A percentile compares a stretch with the other conserved stretches of the same genome.
phyloP scores from a whole-genome alignment of 2,888 invertebrate genomes.

The Yponomeuta cagnagella region DNA sequence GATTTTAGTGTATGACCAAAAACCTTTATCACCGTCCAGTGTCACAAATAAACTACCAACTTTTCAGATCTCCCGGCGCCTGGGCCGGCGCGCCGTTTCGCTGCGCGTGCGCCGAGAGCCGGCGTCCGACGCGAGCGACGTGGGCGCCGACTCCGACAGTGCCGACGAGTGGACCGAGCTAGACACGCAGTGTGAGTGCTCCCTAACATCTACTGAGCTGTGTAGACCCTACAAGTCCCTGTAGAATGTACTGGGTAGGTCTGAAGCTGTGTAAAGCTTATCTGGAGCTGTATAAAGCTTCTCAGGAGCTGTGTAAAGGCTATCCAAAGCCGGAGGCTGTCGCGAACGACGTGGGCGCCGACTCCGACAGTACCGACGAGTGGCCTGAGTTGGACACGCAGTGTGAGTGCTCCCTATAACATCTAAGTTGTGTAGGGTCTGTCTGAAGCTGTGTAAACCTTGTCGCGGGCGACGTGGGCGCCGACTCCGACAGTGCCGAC shows the following conservation, averaged over 20 bases:
- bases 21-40: no score
- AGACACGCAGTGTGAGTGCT: conserved; percentile 26
- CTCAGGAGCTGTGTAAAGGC: no score
- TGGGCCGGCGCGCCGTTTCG: conserved; percentile 44
- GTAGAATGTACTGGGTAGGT: no score
- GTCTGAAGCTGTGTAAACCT: not conserved
- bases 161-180: conserved; percentile 70
- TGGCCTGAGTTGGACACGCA: conserved; percentile 59
- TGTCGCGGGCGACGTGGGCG: not conserved
- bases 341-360: conserved; percentile 64
- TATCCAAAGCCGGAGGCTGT: conserved; percentile 41
- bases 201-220: no score
- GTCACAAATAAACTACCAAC: no score
- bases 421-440: not conserved
- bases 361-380: conserved; percentile 64
- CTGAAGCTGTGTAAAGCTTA: no score
- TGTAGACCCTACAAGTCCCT: no score
- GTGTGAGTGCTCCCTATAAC: no score
- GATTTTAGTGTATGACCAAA: no score
- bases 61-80: conserved; percentile 43
- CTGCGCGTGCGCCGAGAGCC: conserved; percentile 43
- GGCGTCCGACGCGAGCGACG: conserved; percentile 61
- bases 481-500: no score
- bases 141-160: conserved; percentile 63
- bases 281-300: no score